Evolutionary conservation across 2,888 invertebrate genomes (phyloP), one percentile per base, ranked within the genome.

Genomic region (Cataglyphis albicans): DNA sequence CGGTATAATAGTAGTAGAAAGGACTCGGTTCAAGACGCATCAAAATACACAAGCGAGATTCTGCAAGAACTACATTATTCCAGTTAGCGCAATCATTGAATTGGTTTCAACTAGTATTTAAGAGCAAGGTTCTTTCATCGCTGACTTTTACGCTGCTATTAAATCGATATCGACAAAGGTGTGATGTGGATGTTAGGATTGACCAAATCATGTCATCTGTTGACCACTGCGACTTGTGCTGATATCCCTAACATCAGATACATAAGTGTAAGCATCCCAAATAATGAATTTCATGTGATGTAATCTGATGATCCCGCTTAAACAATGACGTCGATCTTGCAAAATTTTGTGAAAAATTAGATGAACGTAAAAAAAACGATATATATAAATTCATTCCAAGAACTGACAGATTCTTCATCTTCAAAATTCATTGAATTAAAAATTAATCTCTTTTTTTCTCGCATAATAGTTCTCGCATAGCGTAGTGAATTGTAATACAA

Each of bases 101-200:
- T 70, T 44, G 44, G 32, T 78, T 70, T 70, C 59, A 78, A 78
- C 68, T 59, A 18, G 57, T 80, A 32, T 6, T 32, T 32, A 32
- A 32, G 32, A 32, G 72, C 25, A 48, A 35, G 44, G 6, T 18
- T 76, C 25, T 61, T 18, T 15, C 21, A 65, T 67, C 48, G 12
- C 18, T 10, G 48, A 75, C 25, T 48, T 64, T 48, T 48, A 63
- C n/a, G n/a, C 67, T 29, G 3, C 12, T 6, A 57, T n/a, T 41
- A 44, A 57, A 25, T 80, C 72, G 12, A 3, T 41, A 12, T 44
- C 7, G 6, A 35, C 18, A 32, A 78, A 70, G 32, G 78, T 84
- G 89, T 83, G 82, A 91, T 92, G 92, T 84, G 87, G 83, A 84
- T 91, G 82, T 81, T 91, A 78, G 68, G 85, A 86, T 87, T 88